phyloP scores from a whole-genome alignment of 2,113 vertebrate species.

The Mesocricetus auratus region DNA sequence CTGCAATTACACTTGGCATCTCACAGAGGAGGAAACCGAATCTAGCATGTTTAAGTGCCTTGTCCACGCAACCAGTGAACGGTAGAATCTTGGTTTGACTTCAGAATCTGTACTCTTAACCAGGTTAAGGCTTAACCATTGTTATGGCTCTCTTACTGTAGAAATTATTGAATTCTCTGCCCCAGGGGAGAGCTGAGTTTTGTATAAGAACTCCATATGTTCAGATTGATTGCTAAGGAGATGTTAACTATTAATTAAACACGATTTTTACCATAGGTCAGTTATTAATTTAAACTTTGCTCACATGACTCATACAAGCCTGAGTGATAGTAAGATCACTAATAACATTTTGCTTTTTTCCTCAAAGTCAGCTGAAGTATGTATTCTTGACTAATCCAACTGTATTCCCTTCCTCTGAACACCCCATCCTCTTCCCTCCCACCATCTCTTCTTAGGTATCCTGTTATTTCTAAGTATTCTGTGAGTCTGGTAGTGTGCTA shows the following conservation, averaged over 20 bases:
- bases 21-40: constrained; percentile 25
- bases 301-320: background rate
- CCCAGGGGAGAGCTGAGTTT: background rate
- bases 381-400: background rate
- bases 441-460: background rate
- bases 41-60: background rate
- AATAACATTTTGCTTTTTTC: constrained; percentile 61
- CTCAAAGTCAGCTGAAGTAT: constrained; percentile 45
- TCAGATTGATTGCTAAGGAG: background rate
- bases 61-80: background rate
- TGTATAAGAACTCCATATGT: background rate
- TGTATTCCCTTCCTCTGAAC: background rate
- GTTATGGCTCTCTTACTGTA: background rate
- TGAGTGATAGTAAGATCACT: constrained; percentile 22
- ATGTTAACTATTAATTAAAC: constrained; percentile 37
- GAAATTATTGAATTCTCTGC: constrained; percentile 17
- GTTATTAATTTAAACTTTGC: constrained; percentile 65
- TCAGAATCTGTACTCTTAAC: constrained; percentile 31
- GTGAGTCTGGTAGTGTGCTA: background rate
- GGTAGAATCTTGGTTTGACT: constrained; percentile 25
- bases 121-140: background rate
- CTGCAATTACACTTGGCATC: background rate
- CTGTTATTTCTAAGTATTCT: constrained; percentile 2
- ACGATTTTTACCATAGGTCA: background rate
- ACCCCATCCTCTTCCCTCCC: background rate